phyloP scores from a whole-genome alignment of 2,113 vertebrate species.

The Myotis davidii region DNA sequence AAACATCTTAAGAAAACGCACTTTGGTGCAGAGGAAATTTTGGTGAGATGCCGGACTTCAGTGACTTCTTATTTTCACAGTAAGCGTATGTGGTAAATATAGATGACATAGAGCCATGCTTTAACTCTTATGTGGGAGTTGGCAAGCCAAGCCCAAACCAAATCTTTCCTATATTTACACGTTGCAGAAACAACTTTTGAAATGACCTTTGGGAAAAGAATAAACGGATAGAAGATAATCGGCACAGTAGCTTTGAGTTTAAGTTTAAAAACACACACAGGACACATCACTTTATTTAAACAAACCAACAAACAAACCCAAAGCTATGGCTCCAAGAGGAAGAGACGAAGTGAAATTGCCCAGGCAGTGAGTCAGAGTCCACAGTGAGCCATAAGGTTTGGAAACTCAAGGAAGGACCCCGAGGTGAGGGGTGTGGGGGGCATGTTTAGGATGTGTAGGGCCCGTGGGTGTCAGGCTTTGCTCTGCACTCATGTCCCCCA shows the following conservation, averaged over 20 bases:
- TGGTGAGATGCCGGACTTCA: neutral
- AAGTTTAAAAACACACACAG: neutral
- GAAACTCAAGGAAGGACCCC: neutral
- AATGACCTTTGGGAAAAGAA: neutral
- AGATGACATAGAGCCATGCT: neutral
- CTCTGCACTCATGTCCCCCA: rapidly evolving
- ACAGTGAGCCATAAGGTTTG: neutral
- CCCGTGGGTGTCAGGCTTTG: neutral
- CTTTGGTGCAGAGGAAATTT: neutral
- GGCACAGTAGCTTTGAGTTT: neutral
- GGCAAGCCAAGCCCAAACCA: neutral
- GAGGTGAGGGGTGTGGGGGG: neutral
- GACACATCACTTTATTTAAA: neutral
- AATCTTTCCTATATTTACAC: neutral
- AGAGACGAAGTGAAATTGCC: neutral
- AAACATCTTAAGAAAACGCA: neutral
- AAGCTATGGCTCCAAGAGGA: neutral
- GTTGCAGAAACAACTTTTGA: neutral
- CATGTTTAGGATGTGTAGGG: rapidly evolving
- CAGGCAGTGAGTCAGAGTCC: neutral
- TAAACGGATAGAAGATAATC: neutral
- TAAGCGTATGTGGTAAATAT: neutral
- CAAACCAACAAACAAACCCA: neutral
- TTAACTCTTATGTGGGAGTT: neutral
- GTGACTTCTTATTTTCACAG: neutral